Conservation (phyloP, 2,113 vertebrate genomes). For the Entelurus aequoreus region DNA sequence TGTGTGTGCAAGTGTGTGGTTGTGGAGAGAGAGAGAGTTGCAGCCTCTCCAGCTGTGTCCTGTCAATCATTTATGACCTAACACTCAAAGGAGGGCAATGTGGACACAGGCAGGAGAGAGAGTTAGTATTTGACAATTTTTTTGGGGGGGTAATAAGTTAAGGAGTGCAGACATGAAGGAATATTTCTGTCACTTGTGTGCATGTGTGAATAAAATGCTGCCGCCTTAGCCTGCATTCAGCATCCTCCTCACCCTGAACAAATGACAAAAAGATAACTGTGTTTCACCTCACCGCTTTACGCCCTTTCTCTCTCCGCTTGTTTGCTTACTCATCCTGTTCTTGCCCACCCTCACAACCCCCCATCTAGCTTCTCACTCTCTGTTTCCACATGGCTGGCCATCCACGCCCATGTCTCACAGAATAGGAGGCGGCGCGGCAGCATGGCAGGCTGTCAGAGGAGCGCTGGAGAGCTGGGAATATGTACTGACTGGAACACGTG, state of each 20-base stretch:
- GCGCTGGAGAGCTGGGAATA: constrained; percentile 60
- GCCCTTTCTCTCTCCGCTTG: constrained; percentile 34
- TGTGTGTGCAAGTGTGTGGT: constrained; percentile 12
- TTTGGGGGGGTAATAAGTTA: constrained; percentile 42
- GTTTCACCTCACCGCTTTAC: constrained; percentile 64
- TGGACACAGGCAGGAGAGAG: constrained; percentile 40
- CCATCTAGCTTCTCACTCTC: constrained; percentile 31
- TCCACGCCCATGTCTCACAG: constrained; percentile 65
- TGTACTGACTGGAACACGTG: constrained; percentile 65
- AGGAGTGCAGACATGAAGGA: constrained; percentile 25
- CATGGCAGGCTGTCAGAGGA: constrained; percentile 71
- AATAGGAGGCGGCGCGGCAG: constrained; percentile 61
- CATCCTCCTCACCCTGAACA: constrained; percentile 63
- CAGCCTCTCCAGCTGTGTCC: constrained; percentile 63
- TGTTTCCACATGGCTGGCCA: constrained; percentile 68
- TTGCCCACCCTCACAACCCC: constrained; percentile 15
- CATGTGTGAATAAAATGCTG: constrained; percentile 41
- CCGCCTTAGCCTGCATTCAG: constrained; percentile 49
- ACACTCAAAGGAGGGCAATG: constrained; percentile 52
- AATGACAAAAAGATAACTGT: constrained; percentile 70
- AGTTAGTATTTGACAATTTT: constrained; percentile 43
- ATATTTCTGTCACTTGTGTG: constrained; percentile 28
- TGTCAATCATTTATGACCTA: constrained; percentile 70
- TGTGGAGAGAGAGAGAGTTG: constrained; percentile 11
- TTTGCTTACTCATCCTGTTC: constrained; percentile 35